phyloP scores from a whole-genome alignment of 2,113 vertebrate species.

The Leucopsar rothschildi region DNA sequence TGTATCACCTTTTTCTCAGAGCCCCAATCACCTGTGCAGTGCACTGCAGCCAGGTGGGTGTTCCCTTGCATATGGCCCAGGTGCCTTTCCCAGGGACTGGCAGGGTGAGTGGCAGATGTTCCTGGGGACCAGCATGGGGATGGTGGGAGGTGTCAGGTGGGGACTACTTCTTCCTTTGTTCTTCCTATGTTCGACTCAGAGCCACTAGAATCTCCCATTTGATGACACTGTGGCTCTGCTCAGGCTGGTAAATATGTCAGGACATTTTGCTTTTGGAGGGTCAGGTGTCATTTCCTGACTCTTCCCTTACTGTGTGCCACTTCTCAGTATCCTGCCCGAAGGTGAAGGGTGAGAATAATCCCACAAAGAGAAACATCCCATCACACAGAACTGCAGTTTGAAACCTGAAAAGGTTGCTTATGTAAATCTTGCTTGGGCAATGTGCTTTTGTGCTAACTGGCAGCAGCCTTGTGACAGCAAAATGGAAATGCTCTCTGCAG shows the following conservation, averaged over 20 bases:
- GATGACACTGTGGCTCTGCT: background rate
- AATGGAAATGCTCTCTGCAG: background rate
- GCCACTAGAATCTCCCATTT: background rate
- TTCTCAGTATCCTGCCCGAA: background rate
- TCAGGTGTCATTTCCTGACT: background rate
- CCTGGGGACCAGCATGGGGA: accelerated
- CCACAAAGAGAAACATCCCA: background rate
- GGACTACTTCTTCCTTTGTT: background rate
- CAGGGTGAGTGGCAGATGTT: accelerated
- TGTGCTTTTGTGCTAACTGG: background rate
- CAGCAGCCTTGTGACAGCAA: background rate
- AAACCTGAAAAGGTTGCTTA: background rate
- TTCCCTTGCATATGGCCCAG: accelerated
- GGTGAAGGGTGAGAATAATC: background rate
- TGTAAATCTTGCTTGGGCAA: background rate
- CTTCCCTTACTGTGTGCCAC: background rate
- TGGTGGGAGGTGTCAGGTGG: accelerated
- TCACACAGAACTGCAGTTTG: background rate
- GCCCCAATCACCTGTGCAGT: background rate
- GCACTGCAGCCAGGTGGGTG: accelerated
- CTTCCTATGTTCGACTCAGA: background rate
- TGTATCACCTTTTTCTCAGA: background rate
- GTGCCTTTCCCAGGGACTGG: background rate
- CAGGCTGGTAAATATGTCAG: background rate
- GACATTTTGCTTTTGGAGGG: accelerated